phyloP scores from a whole-genome alignment of 2,797 vertebrate genomes.

The Poliocrania exsul region DNA sequence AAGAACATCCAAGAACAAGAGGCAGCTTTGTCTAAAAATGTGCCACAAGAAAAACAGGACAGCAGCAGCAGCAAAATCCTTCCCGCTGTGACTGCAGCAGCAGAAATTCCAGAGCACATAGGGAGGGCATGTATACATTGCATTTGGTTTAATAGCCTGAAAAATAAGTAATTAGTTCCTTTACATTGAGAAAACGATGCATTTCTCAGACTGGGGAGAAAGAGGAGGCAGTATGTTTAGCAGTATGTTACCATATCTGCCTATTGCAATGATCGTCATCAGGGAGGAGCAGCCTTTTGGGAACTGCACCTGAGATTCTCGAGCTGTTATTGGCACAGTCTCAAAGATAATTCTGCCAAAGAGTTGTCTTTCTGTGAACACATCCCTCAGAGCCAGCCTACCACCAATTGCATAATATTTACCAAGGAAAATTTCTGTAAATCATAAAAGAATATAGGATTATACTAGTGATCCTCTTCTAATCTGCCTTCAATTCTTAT shows the following conservation, averaged over 20 bases:
- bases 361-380: background rate
- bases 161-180: constrained; percentile 1
- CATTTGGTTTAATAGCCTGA: background rate
- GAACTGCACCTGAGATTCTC: background rate
- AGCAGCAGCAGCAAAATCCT: background rate
- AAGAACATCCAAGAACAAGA: background rate
- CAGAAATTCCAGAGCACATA: background rate
- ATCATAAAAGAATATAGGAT: background rate
- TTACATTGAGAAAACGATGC: background rate
- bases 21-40: background rate
- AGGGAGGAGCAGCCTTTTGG: background rate
- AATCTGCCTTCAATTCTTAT: background rate
- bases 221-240: background rate
- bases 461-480: background rate
- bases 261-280: background rate
- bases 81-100: background rate
- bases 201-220: background rate
- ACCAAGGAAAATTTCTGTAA: background rate
- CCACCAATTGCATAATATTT: background rate
- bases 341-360: background rate
- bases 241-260: background rate
- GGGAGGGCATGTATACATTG: background rate
- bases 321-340: background rate
- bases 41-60: background rate
- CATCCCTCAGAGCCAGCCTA: background rate